These are phyloP conservation scores for Apis laboriosa DNA, from an alignment of 1,140 invertebrate species.

Conservation along the genomic window DNA sequence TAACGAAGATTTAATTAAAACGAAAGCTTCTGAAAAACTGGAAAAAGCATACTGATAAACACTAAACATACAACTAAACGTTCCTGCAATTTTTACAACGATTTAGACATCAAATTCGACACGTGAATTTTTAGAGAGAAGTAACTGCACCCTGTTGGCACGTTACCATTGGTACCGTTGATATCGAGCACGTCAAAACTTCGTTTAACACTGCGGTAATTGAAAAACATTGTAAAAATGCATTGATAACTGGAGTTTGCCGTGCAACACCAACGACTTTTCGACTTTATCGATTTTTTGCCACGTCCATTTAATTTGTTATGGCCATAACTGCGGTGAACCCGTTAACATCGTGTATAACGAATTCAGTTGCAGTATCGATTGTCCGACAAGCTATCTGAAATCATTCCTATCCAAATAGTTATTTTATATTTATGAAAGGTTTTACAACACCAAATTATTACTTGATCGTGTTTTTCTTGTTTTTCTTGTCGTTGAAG, in stretches of 20 bases:
- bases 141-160: neutral
- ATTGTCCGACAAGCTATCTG: neutral
- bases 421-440: neutral
- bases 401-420: neutral
- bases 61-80: neutral
- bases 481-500: too few species aligned
- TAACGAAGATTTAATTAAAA: slow-evolving; percentile 17
- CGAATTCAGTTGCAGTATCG: neutral
- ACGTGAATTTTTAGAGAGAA: neutral
- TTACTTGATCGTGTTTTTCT: too few species aligned
- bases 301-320: neutral
- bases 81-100: neutral
- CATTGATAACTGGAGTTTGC: neutral
- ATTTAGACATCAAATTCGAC: neutral
- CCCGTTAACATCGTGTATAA: neutral
- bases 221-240: slow-evolving; percentile 8
- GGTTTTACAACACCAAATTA: neutral
- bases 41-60: neutral
- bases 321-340: neutral
- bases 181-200: neutral
- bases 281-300: neutral
- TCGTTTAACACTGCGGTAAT: neutral
- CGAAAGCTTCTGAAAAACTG: neutral
- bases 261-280: neutral
- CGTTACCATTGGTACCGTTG: neutral